Evolutionary conservation across 2,888 invertebrate species (phyloP), one percentile per base, ranked within the genome.

Genomic region (Pimpla rufipes): DNA sequence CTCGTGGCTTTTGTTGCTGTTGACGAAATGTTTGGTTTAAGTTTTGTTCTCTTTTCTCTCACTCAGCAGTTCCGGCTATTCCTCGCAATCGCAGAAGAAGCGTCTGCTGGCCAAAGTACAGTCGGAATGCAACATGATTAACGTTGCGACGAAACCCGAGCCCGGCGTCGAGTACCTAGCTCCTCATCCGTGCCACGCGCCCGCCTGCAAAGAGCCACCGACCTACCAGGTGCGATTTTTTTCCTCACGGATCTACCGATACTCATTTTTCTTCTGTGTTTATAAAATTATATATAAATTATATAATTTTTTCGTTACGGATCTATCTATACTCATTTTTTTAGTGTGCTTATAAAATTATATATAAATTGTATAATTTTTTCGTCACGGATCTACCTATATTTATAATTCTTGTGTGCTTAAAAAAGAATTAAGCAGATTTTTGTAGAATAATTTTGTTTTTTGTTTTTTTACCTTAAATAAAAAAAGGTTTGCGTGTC

Each of bases 31-130:
- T 73, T 50, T 62, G 10, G 55, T 42, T 68, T 4, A 35, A 23
- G 10, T 40, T 11, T 29, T 37, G 13, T 2, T 76, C 1, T 55
- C 29, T 59, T 78, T 66, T 13, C 40, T 52, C 10, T 11, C 75
- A 87, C 83, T 40, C 81, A 89, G 85, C 85, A 93, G 92, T 88
- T 92, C 93, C 78, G 92, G 92, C 85, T 93, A 93, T 82, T 91
- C 95, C 85, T 96, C 96, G 10, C 97, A 97, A 92, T 97, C 97
- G 73, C 98, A 98, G 94, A 98, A 98, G 95, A 98, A 98, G 93
- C 95, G 98, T 37, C 94, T 98, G 74, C 93, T 98, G 85, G 98
- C 98, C 74, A 97, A 98, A 94, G 97, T 97, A 76, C 97, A 98
- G 91, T 96, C 96, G 18, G 96, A 97, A 89, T 96, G 96, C 89